These are phyloP conservation scores for Eurytoma californica DNA, from an alignment of 2,888 invertebrate species.

Conservation along the genomic window DNA sequence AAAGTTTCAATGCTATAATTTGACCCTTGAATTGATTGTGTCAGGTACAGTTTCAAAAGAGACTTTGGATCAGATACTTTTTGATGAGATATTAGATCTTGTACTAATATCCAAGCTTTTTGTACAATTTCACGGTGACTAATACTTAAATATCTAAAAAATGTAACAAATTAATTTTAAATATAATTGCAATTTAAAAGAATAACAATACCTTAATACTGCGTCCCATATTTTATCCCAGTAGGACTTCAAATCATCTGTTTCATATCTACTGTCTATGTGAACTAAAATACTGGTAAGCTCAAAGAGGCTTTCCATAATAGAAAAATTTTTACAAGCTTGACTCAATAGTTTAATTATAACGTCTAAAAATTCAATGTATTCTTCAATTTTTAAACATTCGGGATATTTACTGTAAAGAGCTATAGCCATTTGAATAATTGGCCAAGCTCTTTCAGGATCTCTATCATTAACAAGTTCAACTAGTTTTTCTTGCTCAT, in stretches of 20 bases:
- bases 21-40: constrained; percentile 72
- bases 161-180: neutral
- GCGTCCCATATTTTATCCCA: constrained; percentile 74
- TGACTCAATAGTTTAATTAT: constrained; percentile 68
- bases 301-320: constrained; percentile 71
- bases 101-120: constrained; percentile 73
- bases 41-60: constrained; percentile 73
- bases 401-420: constrained; percentile 74
- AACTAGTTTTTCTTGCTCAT: constrained; percentile 42
- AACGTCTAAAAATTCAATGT: constrained; percentile 70
- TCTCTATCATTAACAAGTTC: constrained; percentile 67
- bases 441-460: constrained; percentile 73
- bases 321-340: constrained; percentile 67
- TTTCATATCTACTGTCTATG: constrained; percentile 62
- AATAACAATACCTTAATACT: constrained; percentile 70
- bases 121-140: constrained; percentile 73
- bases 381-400: constrained; percentile 70
- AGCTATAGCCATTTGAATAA: constrained; percentile 72
- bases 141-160: constrained; percentile 75
- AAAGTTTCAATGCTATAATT: constrained; percentile 72
- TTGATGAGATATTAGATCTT: constrained; percentile 70
- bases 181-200: neutral
- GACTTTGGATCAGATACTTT: constrained; percentile 68
- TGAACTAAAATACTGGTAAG: constrained; percentile 68
- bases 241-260: constrained; percentile 61